A percentile compares a stretch with the other conserved stretches of the same genome.
Evolutionary conservation across 2,113 vertebrate genomes (phyloP).

Genomic region (Pseudopipra pipra): DNA sequence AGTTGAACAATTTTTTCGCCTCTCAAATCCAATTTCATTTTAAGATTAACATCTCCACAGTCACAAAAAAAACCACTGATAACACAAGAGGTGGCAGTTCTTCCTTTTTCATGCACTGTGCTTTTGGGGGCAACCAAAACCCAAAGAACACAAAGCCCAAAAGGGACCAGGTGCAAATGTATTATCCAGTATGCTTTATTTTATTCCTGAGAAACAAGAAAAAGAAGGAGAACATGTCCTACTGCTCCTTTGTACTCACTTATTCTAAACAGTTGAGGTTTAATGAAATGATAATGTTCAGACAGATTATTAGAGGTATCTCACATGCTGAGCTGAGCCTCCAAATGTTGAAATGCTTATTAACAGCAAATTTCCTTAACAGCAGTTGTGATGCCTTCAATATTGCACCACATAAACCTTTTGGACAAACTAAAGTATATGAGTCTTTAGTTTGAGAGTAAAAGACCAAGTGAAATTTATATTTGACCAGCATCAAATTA

Average conservation of each 20-base stretch:
- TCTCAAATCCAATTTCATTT: neutral
- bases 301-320: neutral
- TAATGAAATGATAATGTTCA: neutral
- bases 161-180: neutral
- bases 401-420: neutral
- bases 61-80: neutral
- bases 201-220: neutral
- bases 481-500: neutral
- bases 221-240: neutral
- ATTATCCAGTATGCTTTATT: neutral
- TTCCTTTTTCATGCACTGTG: neutral
- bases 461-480: neutral
- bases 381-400: neutral
- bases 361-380: neutral
- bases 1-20: neutral
- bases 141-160: neutral
- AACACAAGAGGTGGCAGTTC: neutral
- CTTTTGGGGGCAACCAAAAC: neutral
- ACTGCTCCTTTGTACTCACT: neutral
- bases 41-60: neutral
- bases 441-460: neutral
- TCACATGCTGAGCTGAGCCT: neutral
- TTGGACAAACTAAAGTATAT: neutral
- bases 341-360: neutral
- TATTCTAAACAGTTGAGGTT: neutral